Evolutionary conservation across 2,113 vertebrate genomes (phyloP).

Genomic region (Microcebus jonahi): DNA sequence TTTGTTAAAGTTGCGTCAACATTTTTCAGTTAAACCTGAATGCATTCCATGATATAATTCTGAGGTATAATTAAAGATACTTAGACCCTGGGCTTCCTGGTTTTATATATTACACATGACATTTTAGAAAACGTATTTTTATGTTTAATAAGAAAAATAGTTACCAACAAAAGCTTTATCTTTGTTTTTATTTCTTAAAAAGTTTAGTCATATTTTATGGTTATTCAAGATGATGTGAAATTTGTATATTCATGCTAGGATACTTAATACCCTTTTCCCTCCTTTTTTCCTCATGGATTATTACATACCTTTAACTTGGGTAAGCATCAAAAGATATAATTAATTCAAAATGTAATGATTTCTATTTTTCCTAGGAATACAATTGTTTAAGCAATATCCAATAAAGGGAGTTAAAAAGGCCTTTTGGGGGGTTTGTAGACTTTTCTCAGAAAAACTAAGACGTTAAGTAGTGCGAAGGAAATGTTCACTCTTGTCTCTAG

Average conservation of each 20-base stretch:
- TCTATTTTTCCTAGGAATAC: background rate
- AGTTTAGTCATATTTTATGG: background rate
- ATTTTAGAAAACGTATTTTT: background rate
- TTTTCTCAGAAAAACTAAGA: background rate
- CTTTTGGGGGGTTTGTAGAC: background rate
- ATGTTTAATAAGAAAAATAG: background rate
- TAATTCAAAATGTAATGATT: background rate
- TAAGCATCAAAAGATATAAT: background rate
- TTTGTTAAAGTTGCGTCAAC: background rate
- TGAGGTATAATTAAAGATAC: background rate
- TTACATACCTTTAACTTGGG: background rate
- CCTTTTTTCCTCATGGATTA: background rate
- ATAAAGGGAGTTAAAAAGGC: background rate
- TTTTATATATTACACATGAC: background rate
- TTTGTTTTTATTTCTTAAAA: background rate
- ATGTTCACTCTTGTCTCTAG: background rate
- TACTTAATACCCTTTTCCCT: background rate
- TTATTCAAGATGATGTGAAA: background rate
- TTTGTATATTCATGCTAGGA: background rate
- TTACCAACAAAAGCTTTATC: background rate
- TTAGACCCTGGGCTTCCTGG: background rate
- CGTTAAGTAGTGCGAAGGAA: background rate
- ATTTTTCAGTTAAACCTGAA: background rate
- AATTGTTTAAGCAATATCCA: background rate
- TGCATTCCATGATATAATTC: background rate